Percentiles rank a stretch among this genome's conserved stretches.
phyloP scores from a whole-genome alignment of 1,140 invertebrate species.

The Caenorhabditis briggsae region DNA sequence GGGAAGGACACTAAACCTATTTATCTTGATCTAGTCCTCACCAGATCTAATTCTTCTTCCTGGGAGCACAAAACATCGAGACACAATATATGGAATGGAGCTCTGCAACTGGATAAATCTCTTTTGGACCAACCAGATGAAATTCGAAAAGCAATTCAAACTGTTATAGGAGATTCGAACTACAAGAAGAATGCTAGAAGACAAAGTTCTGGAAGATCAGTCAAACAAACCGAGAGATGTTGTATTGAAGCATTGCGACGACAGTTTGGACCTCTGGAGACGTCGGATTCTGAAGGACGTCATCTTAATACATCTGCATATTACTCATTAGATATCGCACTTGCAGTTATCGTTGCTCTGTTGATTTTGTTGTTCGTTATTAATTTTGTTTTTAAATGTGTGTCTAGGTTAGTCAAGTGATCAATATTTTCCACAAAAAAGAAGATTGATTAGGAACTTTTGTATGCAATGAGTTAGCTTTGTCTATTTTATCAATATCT shows the following conservation, averaged over 20 bases:
- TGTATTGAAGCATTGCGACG: slow-evolving; percentile 25
- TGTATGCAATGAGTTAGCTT: too few species aligned
- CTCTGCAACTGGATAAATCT: slow-evolving; percentile 40
- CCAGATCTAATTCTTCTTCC: too few species aligned
- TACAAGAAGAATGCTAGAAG: not conserved
- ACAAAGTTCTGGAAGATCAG: not conserved
- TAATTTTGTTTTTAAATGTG: too few species aligned
- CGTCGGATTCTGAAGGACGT: slow-evolving; percentile 1
- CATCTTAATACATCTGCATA: not conserved
- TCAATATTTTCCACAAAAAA: too few species aligned
- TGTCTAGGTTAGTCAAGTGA: too few species aligned
- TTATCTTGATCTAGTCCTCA: too few species aligned
- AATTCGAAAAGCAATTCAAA: slow-evolving; percentile 27
- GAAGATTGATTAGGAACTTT: too few species aligned
- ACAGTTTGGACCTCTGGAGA: slow-evolving; percentile 1
- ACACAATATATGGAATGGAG: slow-evolving; percentile 47
- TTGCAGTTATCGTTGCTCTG: not conserved
- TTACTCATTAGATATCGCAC: slow-evolving; percentile 21
- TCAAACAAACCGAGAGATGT: slow-evolving; percentile 16
- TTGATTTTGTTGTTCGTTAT: too few species aligned
- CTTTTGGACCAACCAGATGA: slow-evolving; percentile 10
- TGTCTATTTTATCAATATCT: too few species aligned
- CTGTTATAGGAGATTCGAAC: not conserved
- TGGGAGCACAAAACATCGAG: too few species aligned
- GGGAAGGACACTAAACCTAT: too few species aligned